Conservation (phyloP, 2,797 vertebrate species). For the Acipenser oxyrinchus region DNA sequence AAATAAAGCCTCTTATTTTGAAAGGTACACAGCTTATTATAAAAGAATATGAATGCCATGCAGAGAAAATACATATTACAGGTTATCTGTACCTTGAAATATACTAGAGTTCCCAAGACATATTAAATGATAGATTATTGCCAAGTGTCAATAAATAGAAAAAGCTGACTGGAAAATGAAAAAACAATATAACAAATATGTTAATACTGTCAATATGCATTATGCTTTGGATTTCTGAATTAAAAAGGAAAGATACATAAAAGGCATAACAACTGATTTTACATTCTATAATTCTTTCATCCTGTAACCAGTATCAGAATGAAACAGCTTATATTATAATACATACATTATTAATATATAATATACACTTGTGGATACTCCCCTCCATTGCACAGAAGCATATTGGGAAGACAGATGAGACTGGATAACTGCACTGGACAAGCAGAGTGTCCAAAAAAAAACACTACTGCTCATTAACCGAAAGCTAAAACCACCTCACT, state of each 20-base stretch:
- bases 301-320: constrained; percentile 9
- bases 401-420: neutral
- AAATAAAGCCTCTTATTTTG: constrained; percentile 5
- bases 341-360: neutral
- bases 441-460: neutral
- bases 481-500: neutral
- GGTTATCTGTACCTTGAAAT: constrained; percentile 11
- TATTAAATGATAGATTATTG: constrained; percentile 4
- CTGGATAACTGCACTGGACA: neutral
- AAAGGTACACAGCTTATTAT: constrained; percentile 8
- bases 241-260: constrained; percentile 1
- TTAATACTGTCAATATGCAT: constrained; percentile 3
- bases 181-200: constrained; percentile 10
- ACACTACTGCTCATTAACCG: neutral
- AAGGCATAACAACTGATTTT: constrained; percentile 17
- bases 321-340: constrained; percentile 1
- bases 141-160: neutral
- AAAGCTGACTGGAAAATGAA: neutral
- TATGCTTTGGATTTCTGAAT: constrained; percentile 16
- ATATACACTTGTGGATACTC: neutral
- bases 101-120: neutral
- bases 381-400: neutral
- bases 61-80: constrained; percentile 3
- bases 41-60: constrained; percentile 7
- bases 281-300: constrained; percentile 25